Evolutionary conservation across 2,113 vertebrate genomes (phyloP).

Genomic region (Helogale parvula): DNA sequence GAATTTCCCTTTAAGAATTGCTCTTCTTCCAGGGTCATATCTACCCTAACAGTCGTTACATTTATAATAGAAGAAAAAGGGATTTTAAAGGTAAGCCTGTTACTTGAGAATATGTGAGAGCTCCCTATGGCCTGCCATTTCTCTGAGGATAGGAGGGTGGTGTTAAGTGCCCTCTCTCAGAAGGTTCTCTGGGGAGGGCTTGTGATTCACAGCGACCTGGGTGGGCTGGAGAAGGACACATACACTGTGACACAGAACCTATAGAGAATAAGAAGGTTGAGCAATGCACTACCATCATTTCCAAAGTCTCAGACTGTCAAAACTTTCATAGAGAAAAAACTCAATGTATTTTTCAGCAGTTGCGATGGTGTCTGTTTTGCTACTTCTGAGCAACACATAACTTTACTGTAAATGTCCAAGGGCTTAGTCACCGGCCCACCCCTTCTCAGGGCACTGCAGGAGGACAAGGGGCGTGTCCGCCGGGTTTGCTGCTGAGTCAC

Average conservation of each 20-base stretch:
- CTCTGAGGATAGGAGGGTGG: neutral
- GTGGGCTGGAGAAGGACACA: neutral
- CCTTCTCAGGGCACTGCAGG: neutral
- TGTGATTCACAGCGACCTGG: neutral
- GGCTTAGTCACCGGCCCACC: constrained; percentile 33
- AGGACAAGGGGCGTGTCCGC: neutral
- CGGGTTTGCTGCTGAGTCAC: constrained; percentile 33
- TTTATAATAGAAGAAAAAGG: neutral
- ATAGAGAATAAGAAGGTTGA: neutral
- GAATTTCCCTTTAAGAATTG: neutral
- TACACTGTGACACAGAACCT: accelerated
- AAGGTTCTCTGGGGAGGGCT: neutral
- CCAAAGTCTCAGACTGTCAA: neutral
- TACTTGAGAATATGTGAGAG: neutral
- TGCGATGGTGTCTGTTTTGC: neutral
- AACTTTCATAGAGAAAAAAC: neutral
- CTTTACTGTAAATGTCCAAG: neutral
- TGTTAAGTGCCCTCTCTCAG: neutral
- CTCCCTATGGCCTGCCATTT: neutral
- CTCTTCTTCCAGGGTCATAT: neutral
- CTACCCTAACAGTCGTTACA: neutral
- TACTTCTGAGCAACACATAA: neutral
- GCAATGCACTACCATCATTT: neutral
- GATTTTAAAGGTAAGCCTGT: neutral
- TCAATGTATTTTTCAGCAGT: neutral